These are phyloP conservation scores for Phainopepla nitens DNA, from an alignment of 2,113 vertebrate genomes.

Conservation along the genomic window DNA sequence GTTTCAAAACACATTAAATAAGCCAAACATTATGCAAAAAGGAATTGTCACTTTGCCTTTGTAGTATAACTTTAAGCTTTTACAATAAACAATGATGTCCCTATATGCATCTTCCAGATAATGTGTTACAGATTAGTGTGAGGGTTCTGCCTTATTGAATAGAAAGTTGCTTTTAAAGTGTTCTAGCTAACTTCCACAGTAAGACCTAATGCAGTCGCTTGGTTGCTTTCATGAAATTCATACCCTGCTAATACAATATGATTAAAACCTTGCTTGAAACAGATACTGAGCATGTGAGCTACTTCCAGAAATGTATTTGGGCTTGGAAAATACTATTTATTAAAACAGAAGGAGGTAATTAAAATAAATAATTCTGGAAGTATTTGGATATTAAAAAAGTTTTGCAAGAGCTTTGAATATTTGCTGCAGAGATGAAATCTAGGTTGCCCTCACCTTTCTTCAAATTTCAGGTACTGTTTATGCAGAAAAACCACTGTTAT, in stretches of 20 bases:
- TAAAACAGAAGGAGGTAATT: neutral
- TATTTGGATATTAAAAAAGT: neutral
- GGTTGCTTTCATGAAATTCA: neutral
- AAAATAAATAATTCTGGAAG: neutral
- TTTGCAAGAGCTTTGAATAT: neutral
- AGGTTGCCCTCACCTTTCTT: neutral
- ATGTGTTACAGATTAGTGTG: neutral
- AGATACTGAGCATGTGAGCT: neutral
- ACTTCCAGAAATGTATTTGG: neutral
- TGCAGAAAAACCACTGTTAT: neutral
- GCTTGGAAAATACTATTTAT: neutral
- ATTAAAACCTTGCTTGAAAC: neutral
- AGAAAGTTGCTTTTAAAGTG: neutral
- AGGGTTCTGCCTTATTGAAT: neutral
- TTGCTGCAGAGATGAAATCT: neutral
- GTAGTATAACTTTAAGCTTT: neutral
- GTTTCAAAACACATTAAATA: neutral
- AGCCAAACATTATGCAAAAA: neutral
- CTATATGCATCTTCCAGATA: neutral
- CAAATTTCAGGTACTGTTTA: neutral
- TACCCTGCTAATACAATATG: neutral
- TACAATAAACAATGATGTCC: neutral
- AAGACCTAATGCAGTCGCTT: neutral
- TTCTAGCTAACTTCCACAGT: neutral
- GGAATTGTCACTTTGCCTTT: neutral